Conservation (phyloP, 1,140 invertebrate genomes). For the Anoplophora glabripennis region DNA sequence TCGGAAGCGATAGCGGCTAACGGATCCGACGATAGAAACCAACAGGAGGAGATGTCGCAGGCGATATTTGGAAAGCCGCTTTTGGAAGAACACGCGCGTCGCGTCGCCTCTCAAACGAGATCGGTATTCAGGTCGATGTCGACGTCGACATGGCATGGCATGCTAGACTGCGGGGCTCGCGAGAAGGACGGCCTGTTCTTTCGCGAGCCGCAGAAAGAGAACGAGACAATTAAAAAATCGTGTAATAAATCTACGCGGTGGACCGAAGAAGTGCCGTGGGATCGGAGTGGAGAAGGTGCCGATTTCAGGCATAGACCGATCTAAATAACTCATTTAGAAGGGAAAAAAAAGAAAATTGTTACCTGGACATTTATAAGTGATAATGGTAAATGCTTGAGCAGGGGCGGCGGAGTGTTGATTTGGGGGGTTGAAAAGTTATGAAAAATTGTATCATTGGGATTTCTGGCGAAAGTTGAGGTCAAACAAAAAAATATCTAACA, state of each 20-base stretch:
- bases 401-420: no score
- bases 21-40: constrained; percentile 1
- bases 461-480: no score
- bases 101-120: not conserved
- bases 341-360: no score
- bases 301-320: no score
- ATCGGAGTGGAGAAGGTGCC: no score
- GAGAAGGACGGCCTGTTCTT: not conserved
- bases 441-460: no score
- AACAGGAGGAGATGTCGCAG: not conserved
- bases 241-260: constrained; percentile 3
- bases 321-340: no score
- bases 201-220: not conserved
- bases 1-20: constrained; percentile 3
- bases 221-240: constrained; percentile 9
- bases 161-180: constrained; percentile 8
- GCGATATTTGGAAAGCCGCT: constrained; percentile 8
- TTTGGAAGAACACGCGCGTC: constrained; percentile 4
- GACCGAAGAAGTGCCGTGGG: no score
- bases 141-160: not conserved
- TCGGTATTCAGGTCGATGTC: constrained; percentile 2
- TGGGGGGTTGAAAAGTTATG: no score
- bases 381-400: no score
- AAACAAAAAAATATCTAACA: no score
- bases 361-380: no score